phyloP scores from a whole-genome alignment of 2,113 vertebrate genomes.

The Pipa parva region DNA sequence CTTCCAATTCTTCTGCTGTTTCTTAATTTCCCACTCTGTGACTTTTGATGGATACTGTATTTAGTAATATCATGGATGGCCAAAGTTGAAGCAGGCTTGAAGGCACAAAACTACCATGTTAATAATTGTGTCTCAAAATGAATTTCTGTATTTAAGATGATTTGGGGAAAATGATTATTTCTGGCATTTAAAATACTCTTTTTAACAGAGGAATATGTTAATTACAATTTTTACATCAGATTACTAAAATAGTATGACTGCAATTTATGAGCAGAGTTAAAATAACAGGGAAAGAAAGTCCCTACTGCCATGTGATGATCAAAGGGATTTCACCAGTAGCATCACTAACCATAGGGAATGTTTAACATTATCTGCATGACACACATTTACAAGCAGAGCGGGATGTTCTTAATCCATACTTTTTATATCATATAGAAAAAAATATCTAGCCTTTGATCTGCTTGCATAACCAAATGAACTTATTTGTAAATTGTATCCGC shows the following conservation, averaged over 20 bases:
- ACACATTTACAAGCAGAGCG: neutral
- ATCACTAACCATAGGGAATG: neutral
- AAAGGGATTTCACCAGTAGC: neutral
- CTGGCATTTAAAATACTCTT: neutral
- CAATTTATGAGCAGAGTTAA: neutral
- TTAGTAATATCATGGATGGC: too few species aligned
- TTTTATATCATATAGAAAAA: neutral
- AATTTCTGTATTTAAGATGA: neutral
- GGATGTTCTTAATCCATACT: neutral
- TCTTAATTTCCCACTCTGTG: too few species aligned
- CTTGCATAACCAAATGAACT: neutral
- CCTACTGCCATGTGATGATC: neutral
- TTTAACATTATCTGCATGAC: conserved; percentile 5
- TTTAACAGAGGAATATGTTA: neutral
- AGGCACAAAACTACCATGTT: too few species aligned
- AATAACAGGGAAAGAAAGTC: neutral
- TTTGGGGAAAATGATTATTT: neutral
- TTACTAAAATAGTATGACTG: neutral
- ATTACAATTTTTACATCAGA: neutral
- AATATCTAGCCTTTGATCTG: neutral
- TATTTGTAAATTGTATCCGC: neutral
- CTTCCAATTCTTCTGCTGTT: too few species aligned
- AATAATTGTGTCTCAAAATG: too few species aligned
- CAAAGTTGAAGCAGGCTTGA: too few species aligned
- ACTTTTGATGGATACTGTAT: too few species aligned